Conservation (phyloP, 2,113 vertebrate species). For the Lagopus muta region DNA sequence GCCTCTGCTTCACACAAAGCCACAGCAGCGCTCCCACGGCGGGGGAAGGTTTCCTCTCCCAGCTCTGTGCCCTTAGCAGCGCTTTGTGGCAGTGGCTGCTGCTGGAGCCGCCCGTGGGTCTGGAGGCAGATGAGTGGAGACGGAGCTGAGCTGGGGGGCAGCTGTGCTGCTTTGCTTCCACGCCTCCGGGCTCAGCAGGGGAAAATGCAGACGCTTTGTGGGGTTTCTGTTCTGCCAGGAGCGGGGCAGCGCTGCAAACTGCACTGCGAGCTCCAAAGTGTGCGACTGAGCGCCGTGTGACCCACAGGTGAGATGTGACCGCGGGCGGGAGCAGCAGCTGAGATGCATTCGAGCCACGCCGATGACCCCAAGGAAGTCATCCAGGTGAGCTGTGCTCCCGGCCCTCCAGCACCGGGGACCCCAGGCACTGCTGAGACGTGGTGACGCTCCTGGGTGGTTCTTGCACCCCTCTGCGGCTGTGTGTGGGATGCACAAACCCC, state of each 20-base stretch:
- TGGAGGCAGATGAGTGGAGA: neutral
- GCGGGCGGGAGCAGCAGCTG: constrained; percentile 49
- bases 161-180: no score
- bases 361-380: constrained; percentile 83
- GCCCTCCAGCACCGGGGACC: neutral
- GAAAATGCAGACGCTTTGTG: no score
- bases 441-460: no score
- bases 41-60: neutral
- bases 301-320: constrained; percentile 81
- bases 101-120: neutral
- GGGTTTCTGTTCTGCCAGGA: neutral
- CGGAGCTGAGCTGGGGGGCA: neutral
- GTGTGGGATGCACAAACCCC: no score
- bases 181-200: no score
- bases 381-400: constrained; percentile 75
- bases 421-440: rapidly evolving
- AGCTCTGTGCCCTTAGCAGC: neutral
- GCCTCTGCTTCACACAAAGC: neutral
- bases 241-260: neutral
- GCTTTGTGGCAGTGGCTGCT: neutral
- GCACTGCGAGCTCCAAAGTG: neutral
- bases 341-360: constrained; percentile 87
- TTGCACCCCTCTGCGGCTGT: no score
- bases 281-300: neutral
- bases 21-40: neutral